Conservation (phyloP, 2,797 vertebrate species). For the Cyprinella venusta region DNA sequence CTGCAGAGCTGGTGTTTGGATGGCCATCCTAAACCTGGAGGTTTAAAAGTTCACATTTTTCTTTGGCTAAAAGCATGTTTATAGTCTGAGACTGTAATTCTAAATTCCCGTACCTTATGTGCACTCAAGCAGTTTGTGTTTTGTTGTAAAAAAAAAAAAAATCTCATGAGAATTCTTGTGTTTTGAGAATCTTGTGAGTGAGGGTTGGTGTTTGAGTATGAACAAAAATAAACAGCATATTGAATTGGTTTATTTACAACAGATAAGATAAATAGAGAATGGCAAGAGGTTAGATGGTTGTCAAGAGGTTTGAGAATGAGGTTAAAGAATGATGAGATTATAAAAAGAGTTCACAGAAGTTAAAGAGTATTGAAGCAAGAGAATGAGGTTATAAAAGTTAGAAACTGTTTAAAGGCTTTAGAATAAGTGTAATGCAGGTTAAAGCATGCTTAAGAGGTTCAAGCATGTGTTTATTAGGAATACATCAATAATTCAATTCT, state of each 20-base stretch:
- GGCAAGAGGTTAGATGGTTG: not conserved
- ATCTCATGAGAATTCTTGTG: conserved; percentile 12
- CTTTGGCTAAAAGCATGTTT: conserved; percentile 16
- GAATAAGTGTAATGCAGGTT: not conserved
- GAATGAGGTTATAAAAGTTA: not conserved
- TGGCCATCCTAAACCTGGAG: not conserved
- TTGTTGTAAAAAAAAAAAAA: not conserved
- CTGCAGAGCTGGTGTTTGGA: conserved; percentile 9
- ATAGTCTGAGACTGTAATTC: conserved; percentile 5
- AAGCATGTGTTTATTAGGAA: not conserved
- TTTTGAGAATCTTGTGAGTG: conserved; percentile 22
- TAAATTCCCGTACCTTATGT: not conserved
- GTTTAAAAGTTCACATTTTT: conserved; percentile 36
- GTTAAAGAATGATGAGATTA: not conserved
- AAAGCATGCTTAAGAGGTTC: not conserved
- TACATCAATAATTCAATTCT: not conserved
- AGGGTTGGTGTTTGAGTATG: not conserved
- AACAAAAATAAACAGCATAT: conserved; percentile 18
- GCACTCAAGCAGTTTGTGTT: conserved; percentile 6
- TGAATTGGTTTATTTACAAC: not conserved
- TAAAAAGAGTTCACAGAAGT: not conserved
- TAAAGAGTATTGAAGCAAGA: not conserved
- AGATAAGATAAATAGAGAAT: not conserved
- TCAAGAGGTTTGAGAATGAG: not conserved
- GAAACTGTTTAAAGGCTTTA: not conserved